Evolutionary conservation across 2,113 vertebrate genomes (phyloP).

Genomic region (Pteropus alecto): DNA sequence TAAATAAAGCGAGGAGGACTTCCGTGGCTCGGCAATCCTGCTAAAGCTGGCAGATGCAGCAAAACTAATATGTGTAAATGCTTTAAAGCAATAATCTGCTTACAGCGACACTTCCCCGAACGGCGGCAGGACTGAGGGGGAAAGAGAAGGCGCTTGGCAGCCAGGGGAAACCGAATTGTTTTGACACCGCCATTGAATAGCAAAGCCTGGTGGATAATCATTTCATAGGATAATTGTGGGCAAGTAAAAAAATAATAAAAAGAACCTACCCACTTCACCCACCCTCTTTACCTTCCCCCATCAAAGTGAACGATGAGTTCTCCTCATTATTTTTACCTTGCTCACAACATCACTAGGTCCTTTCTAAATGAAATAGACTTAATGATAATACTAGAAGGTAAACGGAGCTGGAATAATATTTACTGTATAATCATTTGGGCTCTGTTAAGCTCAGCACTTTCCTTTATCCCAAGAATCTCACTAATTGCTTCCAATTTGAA

Average conservation of each 20-base stretch:
- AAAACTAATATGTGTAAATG: constrained; percentile 86
- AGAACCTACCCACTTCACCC: constrained; percentile 48
- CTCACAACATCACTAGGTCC: constrained; percentile 61
- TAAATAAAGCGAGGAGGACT: constrained; percentile 67
- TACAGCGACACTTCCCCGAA: constrained; percentile 78
- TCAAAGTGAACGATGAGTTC: constrained; percentile 63
- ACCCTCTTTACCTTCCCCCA: constrained; percentile 59
- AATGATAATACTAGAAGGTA: constrained; percentile 70
- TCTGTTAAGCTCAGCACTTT: constrained; percentile 66
- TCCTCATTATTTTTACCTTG: constrained; percentile 72
- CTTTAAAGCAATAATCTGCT: constrained; percentile 79
- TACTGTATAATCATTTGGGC: constrained; percentile 71
- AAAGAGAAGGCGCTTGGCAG: constrained; percentile 74
- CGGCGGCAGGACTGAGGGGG: constrained; percentile 68
- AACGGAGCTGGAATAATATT: constrained; percentile 75
- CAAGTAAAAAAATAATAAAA: constrained; percentile 57
- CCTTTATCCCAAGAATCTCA: constrained; percentile 69
- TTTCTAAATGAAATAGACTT: constrained; percentile 70
- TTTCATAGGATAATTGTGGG: constrained; percentile 80
- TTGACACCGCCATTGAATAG: constrained; percentile 85
- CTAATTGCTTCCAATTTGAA: constrained; percentile 77
- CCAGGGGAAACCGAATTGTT: constrained; percentile 83
- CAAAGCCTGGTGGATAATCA: constrained; percentile 80
- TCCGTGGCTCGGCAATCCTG: constrained; percentile 61
- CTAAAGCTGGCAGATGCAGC: constrained; percentile 82